phyloP scores from a whole-genome alignment of 2,888 invertebrate genomes.

The Salpingus planirostris region DNA sequence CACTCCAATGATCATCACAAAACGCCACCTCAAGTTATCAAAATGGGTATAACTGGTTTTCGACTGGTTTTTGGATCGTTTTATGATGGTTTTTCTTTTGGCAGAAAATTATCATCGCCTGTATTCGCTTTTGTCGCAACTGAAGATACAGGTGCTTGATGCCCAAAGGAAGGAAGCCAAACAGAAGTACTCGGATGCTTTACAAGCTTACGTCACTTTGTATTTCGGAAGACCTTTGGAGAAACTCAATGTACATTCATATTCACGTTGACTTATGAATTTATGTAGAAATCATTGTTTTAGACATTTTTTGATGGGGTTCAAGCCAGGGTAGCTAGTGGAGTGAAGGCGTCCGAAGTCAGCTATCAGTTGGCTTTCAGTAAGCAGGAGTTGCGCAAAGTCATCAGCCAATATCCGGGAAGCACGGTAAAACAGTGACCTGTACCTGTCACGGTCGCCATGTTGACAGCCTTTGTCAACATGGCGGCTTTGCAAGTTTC shows the following conservation, averaged over 20 bases:
- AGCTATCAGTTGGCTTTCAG: constrained; percentile 96
- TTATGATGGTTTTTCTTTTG: too few species aligned
- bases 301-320: constrained; percentile 96
- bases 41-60: constrained; percentile 56
- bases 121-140: constrained; percentile 73
- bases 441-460: background rate
- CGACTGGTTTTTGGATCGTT: constrained; percentile 1
- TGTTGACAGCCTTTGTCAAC: too few species aligned
- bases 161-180: constrained; percentile 82
- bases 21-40: constrained; percentile 85
- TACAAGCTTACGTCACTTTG: constrained; percentile 84
- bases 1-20: constrained; percentile 80
- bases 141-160: constrained; percentile 87
- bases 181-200: constrained; percentile 79
- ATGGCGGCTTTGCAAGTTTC: too few species aligned
- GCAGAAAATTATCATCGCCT: constrained; percentile 92
- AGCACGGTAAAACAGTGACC: constrained; percentile 40
- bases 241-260: constrained; percentile 70
- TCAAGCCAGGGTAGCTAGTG: constrained; percentile 83
- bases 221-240: constrained; percentile 91
- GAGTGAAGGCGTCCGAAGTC: constrained; percentile 94
- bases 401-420: constrained; percentile 89
- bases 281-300: constrained; percentile 25
- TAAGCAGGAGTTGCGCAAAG: constrained; percentile 91
- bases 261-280: background rate